Percentiles rank a stretch among this genome's conserved stretches.
phyloP scores from a whole-genome alignment of 37 sponge, comb jelly and placozoan species.

The Tethya wilhelma region DNA sequence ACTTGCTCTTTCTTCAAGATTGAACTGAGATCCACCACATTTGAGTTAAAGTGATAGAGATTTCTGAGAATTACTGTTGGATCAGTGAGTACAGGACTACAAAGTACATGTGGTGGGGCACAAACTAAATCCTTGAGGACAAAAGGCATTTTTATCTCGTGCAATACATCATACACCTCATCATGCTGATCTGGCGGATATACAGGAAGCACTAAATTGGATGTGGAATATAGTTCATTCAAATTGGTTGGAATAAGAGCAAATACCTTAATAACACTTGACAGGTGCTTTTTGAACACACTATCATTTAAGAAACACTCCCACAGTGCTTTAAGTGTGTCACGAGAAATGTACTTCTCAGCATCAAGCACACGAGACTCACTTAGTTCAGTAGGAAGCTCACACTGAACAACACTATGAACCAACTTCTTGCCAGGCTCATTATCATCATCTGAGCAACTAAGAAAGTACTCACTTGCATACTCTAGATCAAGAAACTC shows the following conservation, averaged over 20 bases:
- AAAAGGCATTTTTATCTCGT: conserved; percentile 7
- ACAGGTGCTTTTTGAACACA: background rate
- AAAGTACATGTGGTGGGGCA: background rate
- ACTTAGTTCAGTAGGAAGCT: background rate
- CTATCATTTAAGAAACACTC: background rate
- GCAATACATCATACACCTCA: conserved; percentile 4
- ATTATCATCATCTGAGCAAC: background rate
- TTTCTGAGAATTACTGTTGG: background rate
- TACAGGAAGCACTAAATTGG: no score
- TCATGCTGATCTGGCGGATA: no score
- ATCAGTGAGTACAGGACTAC: conserved; percentile 3
- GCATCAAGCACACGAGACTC: no score
- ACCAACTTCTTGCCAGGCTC: background rate
- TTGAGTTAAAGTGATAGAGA: conserved; percentile 9
- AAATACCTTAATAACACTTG: no score
- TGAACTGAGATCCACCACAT: background rate
- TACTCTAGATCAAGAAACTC: conserved; percentile 15
- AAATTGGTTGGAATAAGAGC: no score
- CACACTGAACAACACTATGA: background rate
- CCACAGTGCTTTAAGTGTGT: conserved; percentile 6
- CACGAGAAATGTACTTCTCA: background rate
- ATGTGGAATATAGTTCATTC: no score
- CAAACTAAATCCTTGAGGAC: background rate
- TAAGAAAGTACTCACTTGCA: background rate
- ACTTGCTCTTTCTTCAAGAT: background rate